Percentiles rank a stretch among this genome's conserved stretches.
phyloP scores from a whole-genome alignment of 2,888 invertebrate genomes.

The Linnaemya vulpina region DNA sequence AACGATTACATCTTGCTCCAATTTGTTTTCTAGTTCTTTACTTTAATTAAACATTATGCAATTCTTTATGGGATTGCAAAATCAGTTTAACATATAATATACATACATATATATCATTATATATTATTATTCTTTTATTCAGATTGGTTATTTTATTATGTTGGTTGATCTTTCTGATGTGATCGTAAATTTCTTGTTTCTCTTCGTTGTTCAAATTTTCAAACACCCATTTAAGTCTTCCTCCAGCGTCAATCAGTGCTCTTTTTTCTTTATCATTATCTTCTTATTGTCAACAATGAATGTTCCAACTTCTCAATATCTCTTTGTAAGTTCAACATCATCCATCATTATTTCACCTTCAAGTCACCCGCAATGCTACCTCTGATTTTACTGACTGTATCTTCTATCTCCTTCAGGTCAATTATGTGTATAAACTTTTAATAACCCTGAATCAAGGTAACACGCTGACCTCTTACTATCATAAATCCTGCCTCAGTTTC shows the following conservation, averaged over 20 bases:
- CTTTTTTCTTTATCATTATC: not conserved
- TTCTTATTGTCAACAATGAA: slow-evolving; percentile 10
- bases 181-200: not conserved
- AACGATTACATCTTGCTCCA: no score
- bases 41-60: no score
- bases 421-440: slow-evolving; percentile 50
- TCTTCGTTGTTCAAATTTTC: slow-evolving; percentile 1
- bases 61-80: no score
- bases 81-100: no score
- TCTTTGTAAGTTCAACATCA: slow-evolving; percentile 19
- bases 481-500: slow-evolving; percentile 36
- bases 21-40: no score
- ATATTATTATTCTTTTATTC: no score
- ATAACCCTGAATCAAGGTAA: slow-evolving; percentile 15
- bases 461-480: slow-evolving; percentile 7
- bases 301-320: no score
- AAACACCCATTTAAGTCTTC: slow-evolving; percentile 17
- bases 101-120: no score
- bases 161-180: not conserved
- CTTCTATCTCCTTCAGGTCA: slow-evolving; percentile 5
- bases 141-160: not conserved
- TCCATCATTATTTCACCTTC: not conserved
- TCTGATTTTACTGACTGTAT: no score
- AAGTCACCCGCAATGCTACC: not conserved
- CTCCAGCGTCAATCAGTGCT: not conserved